phyloP scores from a whole-genome alignment of 2,888 invertebrate species.

The Amiota minor region DNA sequence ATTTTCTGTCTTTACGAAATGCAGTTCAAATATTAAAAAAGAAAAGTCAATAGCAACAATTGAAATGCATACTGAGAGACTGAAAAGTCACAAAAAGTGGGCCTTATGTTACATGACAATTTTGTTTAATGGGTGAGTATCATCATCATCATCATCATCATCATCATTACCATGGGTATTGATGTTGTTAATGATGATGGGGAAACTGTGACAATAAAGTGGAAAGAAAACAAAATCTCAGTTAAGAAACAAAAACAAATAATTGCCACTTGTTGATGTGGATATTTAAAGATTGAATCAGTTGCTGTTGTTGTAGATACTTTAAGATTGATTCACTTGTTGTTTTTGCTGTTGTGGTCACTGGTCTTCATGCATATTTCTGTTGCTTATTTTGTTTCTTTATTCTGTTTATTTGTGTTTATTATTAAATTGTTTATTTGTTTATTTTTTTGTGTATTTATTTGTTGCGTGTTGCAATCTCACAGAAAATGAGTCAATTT shows the following conservation, averaged over 20 bases:
- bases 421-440: neutral
- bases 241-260: neutral
- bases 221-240: neutral
- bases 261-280: slow-evolving; percentile 25
- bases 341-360: slow-evolving; percentile 47
- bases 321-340: neutral
- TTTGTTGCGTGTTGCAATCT: slow-evolving; percentile 61
- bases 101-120: slow-evolving; percentile 13
- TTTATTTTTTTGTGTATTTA: slow-evolving; percentile 42
- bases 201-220: slow-evolving; percentile 19
- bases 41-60: slow-evolving; percentile 20
- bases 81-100: slow-evolving; percentile 7
- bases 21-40: slow-evolving; percentile 28
- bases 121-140: neutral
- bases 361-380: too few species aligned
- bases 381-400: too few species aligned
- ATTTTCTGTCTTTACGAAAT: slow-evolving; percentile 16
- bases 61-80: neutral
- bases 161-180: too few species aligned
- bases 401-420: neutral
- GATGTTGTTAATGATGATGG: slow-evolving; percentile 4
- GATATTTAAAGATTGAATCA: neutral
- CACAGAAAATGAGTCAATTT: slow-evolving; percentile 58
- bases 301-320: neutral
- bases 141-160: neutral